phyloP scores from a whole-genome alignment of 2,113 vertebrate species.

The Raja brachyura region DNA sequence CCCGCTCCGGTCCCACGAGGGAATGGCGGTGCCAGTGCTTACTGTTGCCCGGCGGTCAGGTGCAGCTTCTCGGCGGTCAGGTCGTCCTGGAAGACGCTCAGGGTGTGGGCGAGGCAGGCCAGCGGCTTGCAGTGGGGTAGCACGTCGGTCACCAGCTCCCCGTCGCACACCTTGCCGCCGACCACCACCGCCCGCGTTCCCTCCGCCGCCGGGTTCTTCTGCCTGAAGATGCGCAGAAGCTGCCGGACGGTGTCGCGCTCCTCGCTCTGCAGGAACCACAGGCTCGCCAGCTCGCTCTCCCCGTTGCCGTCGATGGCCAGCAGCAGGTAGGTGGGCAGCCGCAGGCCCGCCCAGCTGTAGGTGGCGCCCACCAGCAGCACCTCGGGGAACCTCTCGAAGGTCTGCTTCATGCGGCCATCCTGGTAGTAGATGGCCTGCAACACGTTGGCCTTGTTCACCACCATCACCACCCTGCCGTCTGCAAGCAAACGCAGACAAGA shows the following conservation, averaged over 20 bases:
- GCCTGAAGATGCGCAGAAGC: neutral
- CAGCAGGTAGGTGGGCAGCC: neutral
- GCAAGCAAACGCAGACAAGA: neutral
- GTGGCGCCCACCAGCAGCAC: neutral
- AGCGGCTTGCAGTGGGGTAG: neutral
- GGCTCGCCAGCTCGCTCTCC: neutral
- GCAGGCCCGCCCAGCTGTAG: neutral
- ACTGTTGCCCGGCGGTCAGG: neutral
- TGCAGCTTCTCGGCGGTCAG: neutral
- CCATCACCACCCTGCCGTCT: neutral
- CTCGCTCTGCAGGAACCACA: neutral
- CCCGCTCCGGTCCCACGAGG: neutral
- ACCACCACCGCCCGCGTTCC: neutral
- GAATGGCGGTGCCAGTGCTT: neutral
- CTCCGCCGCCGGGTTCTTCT: neutral
- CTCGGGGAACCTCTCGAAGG: neutral
- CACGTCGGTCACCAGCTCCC: neutral
- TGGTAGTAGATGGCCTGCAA: conserved; percentile 28
- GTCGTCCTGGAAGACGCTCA: neutral
- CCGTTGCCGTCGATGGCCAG: neutral
- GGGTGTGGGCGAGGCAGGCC: neutral
- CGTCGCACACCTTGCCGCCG: neutral
- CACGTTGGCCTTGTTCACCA: neutral
- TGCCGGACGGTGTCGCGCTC: neutral
- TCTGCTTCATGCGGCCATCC: conserved; percentile 5